These are phyloP conservation scores for Speoplatyrhinus poulsoni DNA, from an alignment of 2,113 vertebrate genomes.

Conservation along the genomic window DNA sequence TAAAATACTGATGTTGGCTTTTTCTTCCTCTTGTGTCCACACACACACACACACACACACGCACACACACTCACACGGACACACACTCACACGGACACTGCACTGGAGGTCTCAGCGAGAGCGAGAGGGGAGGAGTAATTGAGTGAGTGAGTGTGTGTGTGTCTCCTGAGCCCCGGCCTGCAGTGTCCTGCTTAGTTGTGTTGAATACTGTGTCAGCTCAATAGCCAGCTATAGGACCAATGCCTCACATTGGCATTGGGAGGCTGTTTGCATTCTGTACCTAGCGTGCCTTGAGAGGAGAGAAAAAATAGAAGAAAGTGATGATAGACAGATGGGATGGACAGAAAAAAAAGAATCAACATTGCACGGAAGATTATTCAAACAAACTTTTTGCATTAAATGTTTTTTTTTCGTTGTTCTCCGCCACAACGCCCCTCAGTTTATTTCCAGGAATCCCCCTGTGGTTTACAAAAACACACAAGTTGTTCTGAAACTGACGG, in stretches of 20 bases:
- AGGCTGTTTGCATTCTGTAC: neutral
- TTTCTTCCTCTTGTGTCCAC: neutral
- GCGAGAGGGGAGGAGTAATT: neutral
- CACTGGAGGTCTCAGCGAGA: neutral
- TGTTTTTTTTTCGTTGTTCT: too few species aligned
- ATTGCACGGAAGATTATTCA: too few species aligned
- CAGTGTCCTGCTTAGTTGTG: constrained; percentile 65
- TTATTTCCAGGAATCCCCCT: too few species aligned
- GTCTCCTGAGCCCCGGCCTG: constrained; percentile 44
- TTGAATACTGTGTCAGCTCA: constrained; percentile 61
- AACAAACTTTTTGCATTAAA: too few species aligned
- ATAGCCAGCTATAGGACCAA: neutral
- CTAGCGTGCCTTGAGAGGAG: neutral
- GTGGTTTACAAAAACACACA: too few species aligned
- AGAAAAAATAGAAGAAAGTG: neutral
- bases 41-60: neutral
- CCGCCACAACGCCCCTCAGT: too few species aligned
- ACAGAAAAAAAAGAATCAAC: neutral
- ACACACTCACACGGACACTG: neutral
- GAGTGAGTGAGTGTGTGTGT: constrained; percentile 4
- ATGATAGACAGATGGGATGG: neutral
- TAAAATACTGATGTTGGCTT: too few species aligned
- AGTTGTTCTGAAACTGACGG: too few species aligned
- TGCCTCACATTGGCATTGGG: too few species aligned
- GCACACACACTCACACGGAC: neutral